Conservation (phyloP, 1,140 invertebrate genomes). For the Diprion similis region DNA sequence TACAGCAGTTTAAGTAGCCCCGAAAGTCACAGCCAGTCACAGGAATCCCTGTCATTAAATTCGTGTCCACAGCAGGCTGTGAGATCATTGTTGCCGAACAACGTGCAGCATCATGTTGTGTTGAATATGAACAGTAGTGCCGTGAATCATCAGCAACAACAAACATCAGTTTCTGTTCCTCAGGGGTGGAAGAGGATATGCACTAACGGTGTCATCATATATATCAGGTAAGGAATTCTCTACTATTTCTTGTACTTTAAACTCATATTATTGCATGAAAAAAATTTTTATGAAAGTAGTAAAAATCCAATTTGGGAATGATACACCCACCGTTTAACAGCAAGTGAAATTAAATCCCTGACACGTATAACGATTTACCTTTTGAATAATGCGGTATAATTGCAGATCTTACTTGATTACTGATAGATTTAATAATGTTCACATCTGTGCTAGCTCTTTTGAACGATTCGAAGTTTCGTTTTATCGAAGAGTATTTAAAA, state of each 20-base stretch:
- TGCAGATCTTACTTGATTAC: too few species aligned
- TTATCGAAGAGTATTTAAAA: slow-evolving; percentile 4
- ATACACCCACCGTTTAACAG: too few species aligned
- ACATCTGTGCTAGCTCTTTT: too few species aligned
- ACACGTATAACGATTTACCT: too few species aligned
- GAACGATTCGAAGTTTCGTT: background rate
- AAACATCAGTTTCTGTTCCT: slow-evolving; percentile 54
- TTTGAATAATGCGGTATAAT: too few species aligned
- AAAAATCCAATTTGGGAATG: too few species aligned
- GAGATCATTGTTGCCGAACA: slow-evolving; percentile 29
- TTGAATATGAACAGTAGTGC: slow-evolving; percentile 42
- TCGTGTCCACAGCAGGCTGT: slow-evolving; percentile 54
- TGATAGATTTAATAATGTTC: too few species aligned
- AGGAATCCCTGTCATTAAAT: slow-evolving; percentile 36
- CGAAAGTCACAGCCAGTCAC: slow-evolving; percentile 51
- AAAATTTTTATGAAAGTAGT: too few species aligned
- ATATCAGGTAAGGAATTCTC: slow-evolving; percentile 60
- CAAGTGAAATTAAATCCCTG: too few species aligned
- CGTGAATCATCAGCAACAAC: slow-evolving; percentile 36
- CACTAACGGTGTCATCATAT: slow-evolving; percentile 64
- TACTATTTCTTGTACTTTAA: too few species aligned
- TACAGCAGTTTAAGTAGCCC: slow-evolving; percentile 59
- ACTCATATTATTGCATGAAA: too few species aligned
- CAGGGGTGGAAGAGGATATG: slow-evolving; percentile 66
- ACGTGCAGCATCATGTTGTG: slow-evolving; percentile 40